Base-by-base conservation (phyloP, 1,140 invertebrate genomes). In the Drosophila novamexicana region DNA sequence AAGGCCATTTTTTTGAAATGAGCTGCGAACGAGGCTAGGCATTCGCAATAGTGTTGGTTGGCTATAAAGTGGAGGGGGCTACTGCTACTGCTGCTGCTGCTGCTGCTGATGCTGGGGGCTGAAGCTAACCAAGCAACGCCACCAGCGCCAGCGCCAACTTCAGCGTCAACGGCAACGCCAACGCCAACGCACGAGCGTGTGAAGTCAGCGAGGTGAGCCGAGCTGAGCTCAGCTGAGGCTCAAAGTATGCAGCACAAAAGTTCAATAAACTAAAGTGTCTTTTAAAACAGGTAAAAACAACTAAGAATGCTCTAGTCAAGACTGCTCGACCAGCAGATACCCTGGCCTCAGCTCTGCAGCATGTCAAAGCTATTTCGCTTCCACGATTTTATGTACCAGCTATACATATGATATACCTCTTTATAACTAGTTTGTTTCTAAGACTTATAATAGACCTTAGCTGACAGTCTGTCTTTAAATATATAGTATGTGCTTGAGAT, bases 181-280 rank as follows among this genome's bases (percentile, higher is more conserved):
- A 84, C 81, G 81, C 81, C 81, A 84, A 75, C 81, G 81, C 77
- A 67, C 59, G 71, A 76, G 71, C 64, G 54, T 64, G 62, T 77
- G 64, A 65, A 50, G 45, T 45, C 14, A 36, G 9, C 47, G 76
- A 56, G 64, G 40, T 59, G 63, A 36, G 75, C 37, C 42, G 56
- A 54, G 62, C 18, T 47, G 67, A 32, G 57, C 57, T 36, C 75
- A 47, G 58, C 62, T 45, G 52, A 67, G 75, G 74, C 81, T 85
- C 70, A 75, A 85, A 85, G 81, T 85, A 74, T 74, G 71, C 71
- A 62, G 82, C 82, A 83, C 81, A 86, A 85, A 85, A 85, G 82
- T 85, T 85, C 82, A 85, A 85, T 85, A 85, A 85, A 85, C 82
- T 85, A 85, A 86, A 85, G 82, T 85, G 82, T 86, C 82, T 86